phyloP scores from a whole-genome alignment of 2,797 vertebrate species.

The Anolis apletophallus region DNA sequence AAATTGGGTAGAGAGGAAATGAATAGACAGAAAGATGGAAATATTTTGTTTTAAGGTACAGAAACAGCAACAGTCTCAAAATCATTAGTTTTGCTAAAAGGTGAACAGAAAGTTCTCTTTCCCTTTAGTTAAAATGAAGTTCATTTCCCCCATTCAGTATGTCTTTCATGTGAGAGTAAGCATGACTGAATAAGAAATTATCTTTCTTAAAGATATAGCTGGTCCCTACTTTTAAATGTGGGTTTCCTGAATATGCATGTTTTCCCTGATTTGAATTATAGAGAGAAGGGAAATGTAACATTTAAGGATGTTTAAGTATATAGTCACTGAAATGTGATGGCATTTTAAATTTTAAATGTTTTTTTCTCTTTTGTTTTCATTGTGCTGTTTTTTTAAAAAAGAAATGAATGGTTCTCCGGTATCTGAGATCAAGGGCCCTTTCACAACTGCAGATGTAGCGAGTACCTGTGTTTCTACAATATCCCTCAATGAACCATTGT shows the following conservation, averaged over 20 bases:
- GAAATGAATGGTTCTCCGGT: conserved; percentile 80
- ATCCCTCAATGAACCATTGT: conserved; percentile 80
- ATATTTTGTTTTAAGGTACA: neutral
- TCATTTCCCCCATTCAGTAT: neutral
- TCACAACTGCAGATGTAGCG: conserved; percentile 85
- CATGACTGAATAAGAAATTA: neutral
- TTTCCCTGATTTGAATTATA: neutral
- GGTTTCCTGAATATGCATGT: neutral
- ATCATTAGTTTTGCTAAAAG: neutral
- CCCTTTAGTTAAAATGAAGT: neutral
- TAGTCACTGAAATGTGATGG: neutral
- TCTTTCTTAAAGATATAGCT: neutral
- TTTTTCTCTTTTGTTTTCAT: neutral
- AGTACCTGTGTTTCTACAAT: conserved; percentile 82
- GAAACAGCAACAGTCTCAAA: neutral
- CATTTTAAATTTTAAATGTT: neutral
- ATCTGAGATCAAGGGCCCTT: conserved; percentile 92
- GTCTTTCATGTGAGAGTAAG: neutral
- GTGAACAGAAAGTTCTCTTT: neutral
- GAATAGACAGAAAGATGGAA: neutral
- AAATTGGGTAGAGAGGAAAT: neutral
- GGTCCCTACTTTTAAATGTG: neutral
- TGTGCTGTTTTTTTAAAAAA: conserved; percentile 64
- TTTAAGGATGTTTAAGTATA: neutral
- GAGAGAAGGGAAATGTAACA: neutral